phyloP scores from a whole-genome alignment of 2,888 invertebrate species.

The Pammene fasciana region DNA sequence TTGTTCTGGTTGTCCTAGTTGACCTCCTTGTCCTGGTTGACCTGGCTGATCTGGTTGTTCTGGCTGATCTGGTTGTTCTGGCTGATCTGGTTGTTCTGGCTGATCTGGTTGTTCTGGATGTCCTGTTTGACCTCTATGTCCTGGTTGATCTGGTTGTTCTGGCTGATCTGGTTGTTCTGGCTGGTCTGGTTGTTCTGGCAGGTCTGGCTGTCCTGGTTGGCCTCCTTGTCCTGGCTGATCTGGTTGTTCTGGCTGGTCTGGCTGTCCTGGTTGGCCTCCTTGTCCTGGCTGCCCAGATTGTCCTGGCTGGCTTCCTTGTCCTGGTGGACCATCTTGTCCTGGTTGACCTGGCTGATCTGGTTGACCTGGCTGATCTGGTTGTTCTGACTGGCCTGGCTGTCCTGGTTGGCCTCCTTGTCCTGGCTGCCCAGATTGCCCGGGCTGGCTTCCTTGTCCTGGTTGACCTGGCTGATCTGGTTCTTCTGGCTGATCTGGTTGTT shows the following conservation, averaged over 20 bases:
- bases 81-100: too few species aligned
- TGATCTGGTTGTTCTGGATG: too few species aligned
- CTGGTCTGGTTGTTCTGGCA: too few species aligned
- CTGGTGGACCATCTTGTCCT: too few species aligned
- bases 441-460: background rate
- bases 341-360: too few species aligned
- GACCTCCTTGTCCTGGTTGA: background rate
- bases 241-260: background rate
- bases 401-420: background rate
- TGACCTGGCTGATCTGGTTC: background rate
- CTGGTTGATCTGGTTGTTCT: too few species aligned
- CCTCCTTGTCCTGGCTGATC: background rate
- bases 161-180: too few species aligned
- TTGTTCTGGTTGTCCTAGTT: background rate
- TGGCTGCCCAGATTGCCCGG: background rate
- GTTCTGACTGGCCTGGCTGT: background rate
- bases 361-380: too few species aligned
- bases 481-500: background rate
- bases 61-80: background rate
- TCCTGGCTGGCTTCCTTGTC: too few species aligned
- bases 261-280: background rate
- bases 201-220: background rate
- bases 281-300: too few species aligned
- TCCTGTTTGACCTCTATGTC: too few species aligned
- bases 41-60: background rate